Percentiles rank a stretch among this genome's conserved stretches.
phyloP scores from a whole-genome alignment of 1,140 invertebrate species.

The Drosophila triauraria region DNA sequence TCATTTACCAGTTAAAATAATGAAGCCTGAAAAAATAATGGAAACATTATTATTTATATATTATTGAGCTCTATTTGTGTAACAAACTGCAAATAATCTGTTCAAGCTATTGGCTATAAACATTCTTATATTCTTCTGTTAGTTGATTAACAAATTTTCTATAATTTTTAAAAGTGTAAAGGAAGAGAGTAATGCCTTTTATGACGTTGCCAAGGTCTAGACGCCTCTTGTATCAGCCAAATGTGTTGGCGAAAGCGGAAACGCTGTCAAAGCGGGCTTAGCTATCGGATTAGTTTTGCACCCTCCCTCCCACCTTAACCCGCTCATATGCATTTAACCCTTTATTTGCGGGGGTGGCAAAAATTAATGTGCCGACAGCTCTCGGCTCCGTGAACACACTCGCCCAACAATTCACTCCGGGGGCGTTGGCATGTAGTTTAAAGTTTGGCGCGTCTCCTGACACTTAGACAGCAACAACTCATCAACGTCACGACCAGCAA shows the following conservation, averaged over 20 bases:
- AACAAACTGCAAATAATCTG: too few relatives aligned
- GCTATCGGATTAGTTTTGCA: conserved; percentile 64
- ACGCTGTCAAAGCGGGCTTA: conserved; percentile 72
- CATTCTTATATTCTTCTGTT: background rate
- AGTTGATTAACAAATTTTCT: too few relatives aligned
- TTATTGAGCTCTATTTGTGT: too few relatives aligned
- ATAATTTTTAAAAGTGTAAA: background rate
- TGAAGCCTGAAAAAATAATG: too few relatives aligned
- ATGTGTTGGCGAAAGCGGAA: conserved; percentile 57
- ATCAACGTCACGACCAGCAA: conserved; percentile 76
- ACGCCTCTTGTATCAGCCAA: conserved; percentile 65
- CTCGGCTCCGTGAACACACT: conserved; percentile 26
- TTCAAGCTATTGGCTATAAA: background rate
- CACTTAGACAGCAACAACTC: conserved; percentile 83
- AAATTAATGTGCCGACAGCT: conserved; percentile 75
- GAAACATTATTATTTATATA: too few relatives aligned
- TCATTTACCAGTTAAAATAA: too few relatives aligned
- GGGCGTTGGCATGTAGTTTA: conserved; percentile 78
- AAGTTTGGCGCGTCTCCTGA: conserved; percentile 80
- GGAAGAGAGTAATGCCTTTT: background rate
- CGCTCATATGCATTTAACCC: conserved; percentile 15
- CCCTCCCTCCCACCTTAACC: background rate
- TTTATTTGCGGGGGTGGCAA: conserved; percentile 10
- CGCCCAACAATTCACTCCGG: conserved; percentile 63
- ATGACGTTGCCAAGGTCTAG: conserved; percentile 59